These are phyloP conservation scores for Spinibarbus caldwelli DNA, from an alignment of 2,797 vertebrate species.

Conservation along the genomic window DNA sequence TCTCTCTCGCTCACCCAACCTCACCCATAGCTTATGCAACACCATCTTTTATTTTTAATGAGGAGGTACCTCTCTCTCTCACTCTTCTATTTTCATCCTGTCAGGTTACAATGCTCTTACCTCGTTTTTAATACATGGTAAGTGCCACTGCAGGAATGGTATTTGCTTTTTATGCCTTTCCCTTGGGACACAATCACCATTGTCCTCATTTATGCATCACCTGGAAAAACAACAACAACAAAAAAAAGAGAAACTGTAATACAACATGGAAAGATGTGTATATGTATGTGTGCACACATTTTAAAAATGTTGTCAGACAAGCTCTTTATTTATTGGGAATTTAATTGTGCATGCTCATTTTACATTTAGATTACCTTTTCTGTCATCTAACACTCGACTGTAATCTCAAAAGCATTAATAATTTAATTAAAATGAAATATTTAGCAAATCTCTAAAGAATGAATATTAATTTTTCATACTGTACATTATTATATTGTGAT, in stretches of 20 bases:
- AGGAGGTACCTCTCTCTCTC: slow-evolving; percentile 46
- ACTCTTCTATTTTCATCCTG: slow-evolving; percentile 42
- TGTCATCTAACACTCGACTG: neutral
- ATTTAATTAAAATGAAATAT: neutral
- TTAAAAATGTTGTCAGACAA: neutral
- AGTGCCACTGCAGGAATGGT: neutral
- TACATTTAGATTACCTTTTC: neutral
- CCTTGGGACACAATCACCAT: neutral
- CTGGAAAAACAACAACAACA: neutral
- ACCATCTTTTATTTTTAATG: slow-evolving; percentile 56
- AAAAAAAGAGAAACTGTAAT: neutral
- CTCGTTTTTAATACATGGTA: slow-evolving; percentile 17
- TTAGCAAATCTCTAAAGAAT: neutral
- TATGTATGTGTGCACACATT: neutral
- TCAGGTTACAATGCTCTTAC: slow-evolving; percentile 44
- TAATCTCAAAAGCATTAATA: neutral
- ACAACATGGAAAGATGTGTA: neutral
- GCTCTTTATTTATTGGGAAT: neutral
- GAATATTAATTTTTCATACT: neutral
- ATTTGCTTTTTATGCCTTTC: neutral
- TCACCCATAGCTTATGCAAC: slow-evolving; percentile 52
- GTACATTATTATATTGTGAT: neutral
- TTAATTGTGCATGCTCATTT: neutral
- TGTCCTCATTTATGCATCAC: neutral
- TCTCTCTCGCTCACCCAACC: slow-evolving; percentile 10